Evolutionary conservation across 2,113 vertebrate genomes (phyloP), one percentile per base, ranked within the genome.

Genomic region (Zosterops pallidus): DNA sequence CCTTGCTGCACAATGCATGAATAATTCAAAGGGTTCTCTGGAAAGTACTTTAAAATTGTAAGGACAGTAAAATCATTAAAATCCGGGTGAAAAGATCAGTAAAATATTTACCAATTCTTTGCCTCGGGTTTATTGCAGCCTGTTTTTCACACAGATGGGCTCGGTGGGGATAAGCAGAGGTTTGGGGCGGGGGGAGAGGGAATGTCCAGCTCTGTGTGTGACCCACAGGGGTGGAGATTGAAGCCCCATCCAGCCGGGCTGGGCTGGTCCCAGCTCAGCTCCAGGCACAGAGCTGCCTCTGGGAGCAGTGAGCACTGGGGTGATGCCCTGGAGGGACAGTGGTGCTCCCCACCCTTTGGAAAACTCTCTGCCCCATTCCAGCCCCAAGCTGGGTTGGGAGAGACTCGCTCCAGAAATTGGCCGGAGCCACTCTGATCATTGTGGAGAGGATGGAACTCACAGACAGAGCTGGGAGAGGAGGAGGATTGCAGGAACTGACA

Each of bases 11-110:
- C 14, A 21, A 44, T 28, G 67, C 37, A 70, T 83, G 84, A 91
- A 89, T 92, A 91, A 96, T 93, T 78, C 89, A 90, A 67, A 59
- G 25, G 20, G 41, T 89, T 82, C 69, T 86, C 80, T 57, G 41
- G 53, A 64, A 88, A 82, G 47, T 60, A n/a, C 72, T 80, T 90
- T 21, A 59, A 89, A 90, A 86, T 71, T 69, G 42, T 68, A 35
- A 29, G 41, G 52, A 41, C 39, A 50, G 14, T 29, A 60, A 89
- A 95, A 94, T 33, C 10, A 52, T 78, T 81, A 52, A 89, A 84
- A 70, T 37, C 22, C 3, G 12, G 26, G 60, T 44, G 75, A 67
- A 91, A 92, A 92, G 33, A 67, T 37, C 47, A 31, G 67, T 35
- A 39, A 83, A 92, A 83, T 53, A 47, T 60, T 82, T 72, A 69